Conservation (phyloP, 92 coral and sea anemone species). For the Umimayanthus chanpuru region DNA sequence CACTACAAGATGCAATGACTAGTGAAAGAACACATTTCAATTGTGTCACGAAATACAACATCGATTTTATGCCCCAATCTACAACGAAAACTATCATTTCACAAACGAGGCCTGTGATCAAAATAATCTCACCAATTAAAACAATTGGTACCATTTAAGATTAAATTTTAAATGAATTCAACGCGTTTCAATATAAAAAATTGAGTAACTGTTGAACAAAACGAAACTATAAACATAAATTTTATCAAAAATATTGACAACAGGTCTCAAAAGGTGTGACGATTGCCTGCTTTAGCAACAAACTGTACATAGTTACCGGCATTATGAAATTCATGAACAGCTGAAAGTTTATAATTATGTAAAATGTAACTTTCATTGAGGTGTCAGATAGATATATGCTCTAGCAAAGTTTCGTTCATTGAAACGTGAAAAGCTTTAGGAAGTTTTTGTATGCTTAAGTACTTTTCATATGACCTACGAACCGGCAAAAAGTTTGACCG, state of each 20-base stretch:
- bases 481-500: too few relatives aligned
- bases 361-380: too few relatives aligned
- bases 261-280: constrained; percentile 14
- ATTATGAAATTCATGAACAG: too few relatives aligned
- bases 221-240: background rate
- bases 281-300: background rate
- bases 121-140: background rate
- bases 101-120: background rate
- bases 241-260: background rate
- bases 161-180: background rate
- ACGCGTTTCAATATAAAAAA: too few relatives aligned
- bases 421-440: too few relatives aligned
- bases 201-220: background rate
- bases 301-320: background rate
- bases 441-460: too few relatives aligned
- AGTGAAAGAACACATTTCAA: background rate
- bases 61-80: background rate
- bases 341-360: too few relatives aligned
- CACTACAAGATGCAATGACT: background rate
- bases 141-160: background rate
- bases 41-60: background rate
- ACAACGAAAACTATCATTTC: background rate
- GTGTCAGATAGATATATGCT: too few relatives aligned
- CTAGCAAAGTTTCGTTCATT: too few relatives aligned
- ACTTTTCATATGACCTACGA: too few relatives aligned